Conservation (phyloP, 2,888 invertebrate species). For the Tetragnatha montana region DNA sequence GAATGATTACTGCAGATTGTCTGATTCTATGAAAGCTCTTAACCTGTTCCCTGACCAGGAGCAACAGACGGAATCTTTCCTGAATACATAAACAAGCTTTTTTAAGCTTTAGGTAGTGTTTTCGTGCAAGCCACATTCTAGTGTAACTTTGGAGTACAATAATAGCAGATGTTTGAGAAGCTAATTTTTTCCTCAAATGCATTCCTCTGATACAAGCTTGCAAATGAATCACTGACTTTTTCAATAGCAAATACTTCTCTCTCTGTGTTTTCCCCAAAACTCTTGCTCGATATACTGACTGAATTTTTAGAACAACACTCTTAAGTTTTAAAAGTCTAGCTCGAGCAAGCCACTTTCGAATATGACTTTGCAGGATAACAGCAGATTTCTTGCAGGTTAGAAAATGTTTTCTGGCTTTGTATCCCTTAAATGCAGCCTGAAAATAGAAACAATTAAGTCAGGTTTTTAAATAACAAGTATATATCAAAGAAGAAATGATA, state of each 20-base stretch:
- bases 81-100: constrained; percentile 13
- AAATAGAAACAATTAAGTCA: constrained; percentile 28
- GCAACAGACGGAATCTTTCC: constrained; percentile 5
- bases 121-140: constrained; percentile 9
- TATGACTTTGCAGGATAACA: constrained; percentile 26
- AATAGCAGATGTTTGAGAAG: background rate
- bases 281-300: constrained; percentile 27
- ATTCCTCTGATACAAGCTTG: constrained; percentile 29
- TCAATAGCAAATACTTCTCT: background rate
- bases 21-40: background rate
- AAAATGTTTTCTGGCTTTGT: constrained; percentile 45
- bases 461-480: background rate
- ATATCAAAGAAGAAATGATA: background rate
- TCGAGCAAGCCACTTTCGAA: constrained; percentile 20
- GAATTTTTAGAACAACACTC: constrained; percentile 1
- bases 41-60: background rate
- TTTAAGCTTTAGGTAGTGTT: background rate
- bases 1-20: background rate
- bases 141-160: constrained; percentile 11
- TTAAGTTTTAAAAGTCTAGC: constrained; percentile 9
- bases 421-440: constrained; percentile 70
- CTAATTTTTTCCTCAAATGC: background rate
- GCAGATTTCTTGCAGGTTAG: constrained; percentile 26
- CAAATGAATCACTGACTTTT: background rate
- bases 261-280: constrained; percentile 6